Conservation (phyloP, 1,140 invertebrate species). For the Oncopeltus fasciatus region DNA sequence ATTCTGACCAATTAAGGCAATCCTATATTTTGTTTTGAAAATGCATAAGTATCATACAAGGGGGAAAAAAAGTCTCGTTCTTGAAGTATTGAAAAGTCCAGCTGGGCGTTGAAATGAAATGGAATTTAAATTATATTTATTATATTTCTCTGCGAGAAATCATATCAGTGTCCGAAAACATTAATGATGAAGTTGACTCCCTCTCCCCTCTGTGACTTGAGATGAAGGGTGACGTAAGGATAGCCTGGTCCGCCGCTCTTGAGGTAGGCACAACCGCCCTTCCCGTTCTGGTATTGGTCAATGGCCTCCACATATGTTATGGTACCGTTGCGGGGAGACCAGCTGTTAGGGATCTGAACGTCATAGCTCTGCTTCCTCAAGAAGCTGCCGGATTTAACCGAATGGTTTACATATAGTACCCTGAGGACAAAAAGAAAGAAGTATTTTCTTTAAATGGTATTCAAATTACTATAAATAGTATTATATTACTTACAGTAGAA, state of each 20-base stretch:
- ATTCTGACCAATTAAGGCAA: background rate
- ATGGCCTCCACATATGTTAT: slow-evolving; percentile 12
- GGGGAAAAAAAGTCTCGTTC: too few species aligned
- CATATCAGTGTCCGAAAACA: slow-evolving; percentile 11
- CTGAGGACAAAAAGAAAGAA: background rate
- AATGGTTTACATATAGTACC: background rate
- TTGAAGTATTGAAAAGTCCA: background rate
- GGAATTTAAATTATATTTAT: background rate
- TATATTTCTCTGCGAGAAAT: background rate
- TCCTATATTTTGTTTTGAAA: background rate
- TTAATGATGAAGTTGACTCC: slow-evolving; percentile 17
- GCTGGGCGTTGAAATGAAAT: too few species aligned
- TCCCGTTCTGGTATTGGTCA: slow-evolving; percentile 9
- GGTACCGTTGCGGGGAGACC: background rate
- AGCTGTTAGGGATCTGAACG: background rate
- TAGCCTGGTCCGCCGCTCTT: slow-evolving; percentile 12
- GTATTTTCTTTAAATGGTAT: too few species aligned
- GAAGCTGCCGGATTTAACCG: background rate
- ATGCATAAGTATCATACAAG: background rate
- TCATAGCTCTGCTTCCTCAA: background rate
- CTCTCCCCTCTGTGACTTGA: slow-evolving; percentile 19
- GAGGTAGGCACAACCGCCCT: slow-evolving; percentile 17
- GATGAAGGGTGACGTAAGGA: slow-evolving; percentile 11
- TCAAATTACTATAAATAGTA: too few species aligned
- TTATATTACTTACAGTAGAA: too few species aligned